These are phyloP conservation scores for Luffia ferchaultella DNA, from an alignment of 2,888 invertebrate genomes.

Conservation along the genomic window DNA sequence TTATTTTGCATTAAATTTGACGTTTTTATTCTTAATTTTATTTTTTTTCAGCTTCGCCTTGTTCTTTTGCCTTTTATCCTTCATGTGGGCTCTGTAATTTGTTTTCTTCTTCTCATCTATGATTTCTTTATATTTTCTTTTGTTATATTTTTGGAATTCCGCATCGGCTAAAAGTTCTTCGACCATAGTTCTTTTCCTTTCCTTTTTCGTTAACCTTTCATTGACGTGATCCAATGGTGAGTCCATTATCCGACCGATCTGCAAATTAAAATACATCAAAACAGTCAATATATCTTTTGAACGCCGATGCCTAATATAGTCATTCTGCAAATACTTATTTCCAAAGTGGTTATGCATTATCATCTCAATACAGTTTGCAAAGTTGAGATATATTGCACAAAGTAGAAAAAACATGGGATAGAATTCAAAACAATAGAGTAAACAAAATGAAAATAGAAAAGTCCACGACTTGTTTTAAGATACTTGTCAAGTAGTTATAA, in stretches of 20 bases:
- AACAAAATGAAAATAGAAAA: too few species aligned
- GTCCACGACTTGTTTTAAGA: too few species aligned
- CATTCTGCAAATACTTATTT: too few species aligned
- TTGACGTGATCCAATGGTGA: constrained; percentile 88
- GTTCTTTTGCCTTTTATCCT: constrained; percentile 74
- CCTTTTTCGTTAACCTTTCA: constrained; percentile 82
- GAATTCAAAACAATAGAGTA: too few species aligned
- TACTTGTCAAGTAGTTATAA: too few species aligned
- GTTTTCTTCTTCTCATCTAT: constrained; percentile 74
- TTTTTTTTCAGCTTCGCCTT: constrained; percentile 55
- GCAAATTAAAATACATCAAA: constrained; percentile 15
- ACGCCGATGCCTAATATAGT: too few species aligned
- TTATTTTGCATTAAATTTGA: constrained; percentile 17
- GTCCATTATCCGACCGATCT: constrained; percentile 85
- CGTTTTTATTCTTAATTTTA: constrained; percentile 34
- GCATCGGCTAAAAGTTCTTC: constrained; percentile 93
- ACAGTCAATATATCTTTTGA: too few species aligned
- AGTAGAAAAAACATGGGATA: too few species aligned
- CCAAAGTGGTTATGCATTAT: too few species aligned
- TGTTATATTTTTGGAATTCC: constrained; percentile 82
- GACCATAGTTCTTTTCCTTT: constrained; percentile 88
- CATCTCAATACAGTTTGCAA: too few species aligned
- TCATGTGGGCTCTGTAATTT: constrained; percentile 77
- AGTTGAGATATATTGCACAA: too few species aligned
- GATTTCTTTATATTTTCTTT: constrained; percentile 81